Evolutionary conservation across 1,140 invertebrate genomes (phyloP).

Genomic region (Bemisia tabaci): DNA sequence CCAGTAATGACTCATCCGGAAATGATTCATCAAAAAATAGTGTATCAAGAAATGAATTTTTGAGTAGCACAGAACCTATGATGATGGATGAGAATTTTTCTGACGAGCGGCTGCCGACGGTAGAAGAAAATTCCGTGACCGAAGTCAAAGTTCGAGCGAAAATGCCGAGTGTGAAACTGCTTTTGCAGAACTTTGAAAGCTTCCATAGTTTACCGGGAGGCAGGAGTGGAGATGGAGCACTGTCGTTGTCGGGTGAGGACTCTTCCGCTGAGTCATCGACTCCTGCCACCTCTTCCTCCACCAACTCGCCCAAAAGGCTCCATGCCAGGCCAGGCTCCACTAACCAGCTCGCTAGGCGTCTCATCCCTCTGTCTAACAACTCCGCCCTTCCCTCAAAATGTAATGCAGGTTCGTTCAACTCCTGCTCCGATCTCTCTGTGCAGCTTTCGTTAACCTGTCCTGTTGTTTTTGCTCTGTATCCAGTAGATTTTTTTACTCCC

Average conservation of each 20-base stretch:
- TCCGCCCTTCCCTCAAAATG: slow-evolving; percentile 36
- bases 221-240: slow-evolving; percentile 4
- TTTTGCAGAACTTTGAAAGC: slow-evolving; percentile 28
- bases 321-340: slow-evolving; percentile 27
- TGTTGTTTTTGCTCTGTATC: slow-evolving; percentile 14
- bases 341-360: slow-evolving; percentile 25
- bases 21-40: no score
- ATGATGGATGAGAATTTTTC: no score
- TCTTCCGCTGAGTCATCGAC: slow-evolving; percentile 33
- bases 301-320: slow-evolving; percentile 47
- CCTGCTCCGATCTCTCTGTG: slow-evolving; percentile 18
- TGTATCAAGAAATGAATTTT: no score
- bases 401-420: slow-evolving; percentile 29
- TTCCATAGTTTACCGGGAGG: slow-evolving; percentile 11
- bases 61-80: no score
- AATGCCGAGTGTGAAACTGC: slow-evolving; percentile 21
- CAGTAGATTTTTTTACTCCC: no score
- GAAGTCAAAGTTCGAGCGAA: not conserved
- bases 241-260: slow-evolving; percentile 30
- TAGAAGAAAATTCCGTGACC: not conserved
- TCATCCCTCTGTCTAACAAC: slow-evolving; percentile 31
- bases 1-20: no score
- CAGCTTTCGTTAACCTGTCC: slow-evolving; percentile 13
- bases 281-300: slow-evolving; percentile 39
- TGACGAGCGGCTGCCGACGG: slow-evolving; percentile 4